Conservation (phyloP, 2,113 vertebrate genomes). For the Calyptommatus sinebrachiatus region DNA sequence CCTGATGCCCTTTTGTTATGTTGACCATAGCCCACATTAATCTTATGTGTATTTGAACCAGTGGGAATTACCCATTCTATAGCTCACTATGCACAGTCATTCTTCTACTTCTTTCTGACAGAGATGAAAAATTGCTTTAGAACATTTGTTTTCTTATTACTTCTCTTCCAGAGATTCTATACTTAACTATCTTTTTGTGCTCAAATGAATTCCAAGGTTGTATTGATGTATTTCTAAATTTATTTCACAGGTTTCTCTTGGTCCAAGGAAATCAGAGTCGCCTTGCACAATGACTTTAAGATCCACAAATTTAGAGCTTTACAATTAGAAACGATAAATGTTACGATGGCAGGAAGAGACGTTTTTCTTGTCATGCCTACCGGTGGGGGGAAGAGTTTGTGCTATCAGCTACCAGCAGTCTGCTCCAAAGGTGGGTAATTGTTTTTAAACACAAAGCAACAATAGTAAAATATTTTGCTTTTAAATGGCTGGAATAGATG, state of each 20-base stretch:
- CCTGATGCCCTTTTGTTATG: too few relatives aligned
- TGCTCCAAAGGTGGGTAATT: constrained; percentile 81
- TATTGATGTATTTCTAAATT: background rate
- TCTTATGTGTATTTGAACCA: background rate
- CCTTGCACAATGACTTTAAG: constrained; percentile 77
- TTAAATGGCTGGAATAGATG: too few relatives aligned
- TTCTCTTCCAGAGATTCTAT: background rate
- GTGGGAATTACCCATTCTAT: background rate
- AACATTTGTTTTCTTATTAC: background rate
- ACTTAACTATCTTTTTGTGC: background rate
- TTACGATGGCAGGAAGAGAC: constrained; percentile 85
- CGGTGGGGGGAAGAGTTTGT: constrained; percentile 93
- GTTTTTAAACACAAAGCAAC: background rate
- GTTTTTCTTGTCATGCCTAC: constrained; percentile 97
- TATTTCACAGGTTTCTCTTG: constrained; percentile 84
- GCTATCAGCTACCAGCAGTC: constrained; percentile 91
- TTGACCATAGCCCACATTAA: too few relatives aligned
- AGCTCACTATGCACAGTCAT: too few relatives aligned
- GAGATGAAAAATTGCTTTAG: background rate
- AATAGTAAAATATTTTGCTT: constrained; percentile 16
- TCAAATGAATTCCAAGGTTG: background rate
- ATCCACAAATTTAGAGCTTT: constrained; percentile 83
- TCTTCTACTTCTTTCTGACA: background rate
- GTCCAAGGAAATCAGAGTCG: constrained; percentile 78
- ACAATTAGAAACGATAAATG: constrained; percentile 89